Base-by-base conservation (phyloP, 2,888 invertebrate species). In the Lepas anatifera region DNA sequence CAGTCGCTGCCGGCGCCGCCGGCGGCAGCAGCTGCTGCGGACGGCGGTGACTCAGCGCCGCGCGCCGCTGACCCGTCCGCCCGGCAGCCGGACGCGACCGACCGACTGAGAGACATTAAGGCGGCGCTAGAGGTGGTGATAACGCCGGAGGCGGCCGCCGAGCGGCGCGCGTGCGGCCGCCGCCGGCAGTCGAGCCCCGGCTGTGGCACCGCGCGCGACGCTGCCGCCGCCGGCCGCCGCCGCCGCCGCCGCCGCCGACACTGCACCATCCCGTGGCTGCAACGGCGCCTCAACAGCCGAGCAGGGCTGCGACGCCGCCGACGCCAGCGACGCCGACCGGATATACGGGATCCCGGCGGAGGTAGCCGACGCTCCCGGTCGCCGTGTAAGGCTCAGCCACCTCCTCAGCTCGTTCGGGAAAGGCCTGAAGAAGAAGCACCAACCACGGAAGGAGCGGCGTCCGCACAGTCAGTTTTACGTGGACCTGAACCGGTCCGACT, bases 291-390 rank as follows among this genome's bases (percentile, higher is more conserved):
- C 43, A 18, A n/a, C 43, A 10, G 43, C 16, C 6, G 43, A 10
- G 43, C 16, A 18, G 43, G n/a, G n/a, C n/a, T n/a, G n/a, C 27
- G 50, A 25, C 50, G 2, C 27, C 50, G 52, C 18, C 32, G 32
- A 4, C 58, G 58, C 16, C 58, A 16, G 11, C 58, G 58, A 58
- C 58, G 27, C 58, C 18, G 58, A 58, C 32, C 27, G 58, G 18
- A 58, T 58, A 29, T 58, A 58, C 58, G 58, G 58, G 18, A 58
- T 58, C 29, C 58, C 58, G 58, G 58, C 58, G 29, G 58, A 58
- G 58, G 58, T 32, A 18, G 32, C 32, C 29, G 58, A 58, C 58
- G 32, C 32, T 29, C 58, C 58, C 6, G 58, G 58, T 32, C 58
- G 32, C 32, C 58, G 58, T 18, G 58, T 32, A 6, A 29, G 58